These are phyloP conservation scores for Lutra lutra DNA, from an alignment of 2,797 vertebrate genomes.

Conservation along the genomic window DNA sequence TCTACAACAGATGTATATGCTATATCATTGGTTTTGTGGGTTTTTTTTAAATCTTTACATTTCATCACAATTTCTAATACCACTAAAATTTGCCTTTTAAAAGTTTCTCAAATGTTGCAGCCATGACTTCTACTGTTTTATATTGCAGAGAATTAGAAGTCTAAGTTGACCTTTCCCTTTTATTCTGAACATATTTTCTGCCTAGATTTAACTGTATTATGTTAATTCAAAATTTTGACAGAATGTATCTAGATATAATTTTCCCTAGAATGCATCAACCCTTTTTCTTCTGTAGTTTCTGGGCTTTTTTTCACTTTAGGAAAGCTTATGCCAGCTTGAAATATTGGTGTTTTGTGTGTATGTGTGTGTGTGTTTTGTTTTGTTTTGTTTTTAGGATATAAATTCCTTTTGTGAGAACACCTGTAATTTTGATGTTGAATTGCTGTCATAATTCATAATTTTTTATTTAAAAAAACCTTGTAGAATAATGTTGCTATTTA, in stretches of 20 bases:
- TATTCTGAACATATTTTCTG: background rate
- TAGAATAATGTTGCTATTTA: background rate
- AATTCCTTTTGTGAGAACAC: background rate
- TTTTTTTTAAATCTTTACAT: background rate
- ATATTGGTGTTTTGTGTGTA: background rate
- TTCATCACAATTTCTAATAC: background rate
- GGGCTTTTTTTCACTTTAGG: background rate
- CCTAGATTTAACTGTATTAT: background rate
- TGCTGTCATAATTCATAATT: background rate
- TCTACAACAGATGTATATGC: background rate
- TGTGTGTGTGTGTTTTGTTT: background rate
- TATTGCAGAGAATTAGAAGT: background rate
- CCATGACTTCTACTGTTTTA: background rate
- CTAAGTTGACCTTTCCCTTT: background rate
- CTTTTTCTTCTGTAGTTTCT: background rate
- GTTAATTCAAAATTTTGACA: background rate
- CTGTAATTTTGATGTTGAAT: background rate
- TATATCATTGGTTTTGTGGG: background rate
- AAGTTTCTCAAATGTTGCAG: background rate
- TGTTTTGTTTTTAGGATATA: background rate
- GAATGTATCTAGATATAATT: background rate
- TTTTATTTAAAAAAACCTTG: background rate
- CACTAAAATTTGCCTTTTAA: background rate
- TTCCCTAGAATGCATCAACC: background rate
- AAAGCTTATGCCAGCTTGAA: background rate